These are phyloP conservation scores for Parnassius mnemosyne DNA, from an alignment of 2,888 invertebrate genomes.

Conservation along the genomic window DNA sequence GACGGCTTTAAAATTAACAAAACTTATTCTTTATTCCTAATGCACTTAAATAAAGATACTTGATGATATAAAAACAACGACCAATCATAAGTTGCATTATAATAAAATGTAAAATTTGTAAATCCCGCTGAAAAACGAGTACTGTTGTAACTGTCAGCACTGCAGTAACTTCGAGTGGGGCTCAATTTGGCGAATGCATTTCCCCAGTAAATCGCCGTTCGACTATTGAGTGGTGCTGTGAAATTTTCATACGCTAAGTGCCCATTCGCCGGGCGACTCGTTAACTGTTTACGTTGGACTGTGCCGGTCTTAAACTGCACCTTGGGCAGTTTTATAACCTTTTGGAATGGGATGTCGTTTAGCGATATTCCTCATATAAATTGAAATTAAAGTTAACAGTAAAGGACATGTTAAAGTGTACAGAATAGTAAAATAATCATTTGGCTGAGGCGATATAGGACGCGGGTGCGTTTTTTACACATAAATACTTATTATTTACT, in stretches of 20 bases:
- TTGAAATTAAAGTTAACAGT: no score
- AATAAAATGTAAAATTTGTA: background rate
- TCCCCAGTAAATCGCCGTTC: slow-evolving; percentile 57
- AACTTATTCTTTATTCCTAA: no score
- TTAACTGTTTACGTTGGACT: slow-evolving; percentile 49
- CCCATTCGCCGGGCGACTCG: slow-evolving; percentile 49
- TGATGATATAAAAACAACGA: background rate
- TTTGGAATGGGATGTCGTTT: background rate
- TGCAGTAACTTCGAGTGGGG: slow-evolving; percentile 39
- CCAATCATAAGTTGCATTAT: no score
- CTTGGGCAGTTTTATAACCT: slow-evolving; percentile 1
- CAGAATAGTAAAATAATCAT: no score
- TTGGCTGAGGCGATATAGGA: no score
- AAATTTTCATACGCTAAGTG: slow-evolving; percentile 70
- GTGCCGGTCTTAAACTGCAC: slow-evolving; percentile 18
- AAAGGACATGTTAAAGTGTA: no score
- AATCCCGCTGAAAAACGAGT: background rate
- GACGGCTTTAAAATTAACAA: no score
- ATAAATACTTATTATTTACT: no score
- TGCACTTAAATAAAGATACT: no score
- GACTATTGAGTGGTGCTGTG: slow-evolving; percentile 55
- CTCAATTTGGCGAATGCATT: slow-evolving; percentile 63
- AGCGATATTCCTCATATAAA: background rate
- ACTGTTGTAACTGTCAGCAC: slow-evolving; percentile 21
- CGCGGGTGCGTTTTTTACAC: no score